Evolutionary conservation across 53 echinoderm and acorn worm genomes (phyloP), one percentile per base, ranked within the genome.

Genomic region (Holothuria leucospilota): DNA sequence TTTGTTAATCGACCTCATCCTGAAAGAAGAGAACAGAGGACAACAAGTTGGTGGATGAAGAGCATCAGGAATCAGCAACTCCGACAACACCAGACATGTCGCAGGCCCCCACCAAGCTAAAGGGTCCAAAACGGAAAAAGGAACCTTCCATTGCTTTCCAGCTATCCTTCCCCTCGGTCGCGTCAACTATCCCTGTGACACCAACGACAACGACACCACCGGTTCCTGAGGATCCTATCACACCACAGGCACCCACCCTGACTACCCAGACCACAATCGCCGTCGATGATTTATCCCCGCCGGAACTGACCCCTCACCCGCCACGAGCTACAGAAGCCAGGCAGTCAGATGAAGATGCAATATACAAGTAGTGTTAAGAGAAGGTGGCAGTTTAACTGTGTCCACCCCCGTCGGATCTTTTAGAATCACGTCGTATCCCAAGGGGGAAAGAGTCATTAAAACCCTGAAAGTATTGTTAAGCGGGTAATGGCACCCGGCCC

Each of bases 251-350:
- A 63, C 63, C 63, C 5, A 63, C 63, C 25, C 63, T 63, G 63
- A 63, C 63, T 63, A 4, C 63, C 63, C 63, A 63, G 63, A 63
- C 3, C 63, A 63, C 63, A 63, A 63, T 63, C 63, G 21, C 63
- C 21, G 63, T 63, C 63, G 63, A 63, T 63, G 63, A 63, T 63
- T 63, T 63, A 63, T 63, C 63, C 63, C 63, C 63, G 21, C 63
- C 63, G 63, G 63, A 63, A 63, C 63, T 63, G 63, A 63, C 63
- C 63, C 63, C 63, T 63, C 63, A 63, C 63, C 63, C 21, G 63
- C 3, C 63, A 63, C 4, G 63, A 9, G 63, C 63, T 63, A 6
- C 63, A 63, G 63, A 63, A n/a, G 63, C 63, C 63, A 6, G 63
- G 63, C 63, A 63, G 25, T 63, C 21, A 63, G 21, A 63, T 40